Conservation (phyloP, 2,888 invertebrate species). For the Melanchra persicariae region DNA sequence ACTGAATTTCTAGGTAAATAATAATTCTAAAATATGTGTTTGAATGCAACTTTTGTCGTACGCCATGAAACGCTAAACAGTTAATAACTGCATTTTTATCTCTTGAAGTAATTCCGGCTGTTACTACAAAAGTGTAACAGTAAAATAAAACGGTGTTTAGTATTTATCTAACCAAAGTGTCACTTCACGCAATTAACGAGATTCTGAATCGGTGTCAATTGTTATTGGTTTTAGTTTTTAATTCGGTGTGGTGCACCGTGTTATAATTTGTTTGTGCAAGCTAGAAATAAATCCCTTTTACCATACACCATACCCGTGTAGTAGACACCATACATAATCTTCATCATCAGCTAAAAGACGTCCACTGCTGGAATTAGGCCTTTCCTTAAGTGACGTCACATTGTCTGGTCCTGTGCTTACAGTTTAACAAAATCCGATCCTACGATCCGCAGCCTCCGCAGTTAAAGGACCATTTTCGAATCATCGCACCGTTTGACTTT, state of each 20-base stretch:
- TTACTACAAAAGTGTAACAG: constrained; percentile 57
- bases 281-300: background rate
- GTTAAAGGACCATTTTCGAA: background rate
- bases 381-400: too few relatives aligned
- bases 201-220: constrained; percentile 56
- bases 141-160: constrained; percentile 69
- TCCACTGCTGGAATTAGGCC: too few relatives aligned
- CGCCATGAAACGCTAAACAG: constrained; percentile 47
- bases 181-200: constrained; percentile 59
- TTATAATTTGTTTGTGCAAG: constrained; percentile 29
- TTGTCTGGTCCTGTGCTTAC: too few relatives aligned
- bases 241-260: constrained; percentile 41
- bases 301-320: too few relatives aligned
- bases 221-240: constrained; percentile 35
- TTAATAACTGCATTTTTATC: constrained; percentile 58
- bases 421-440: background rate
- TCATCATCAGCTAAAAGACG: background rate
- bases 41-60: constrained; percentile 34
- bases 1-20: too few relatives aligned
- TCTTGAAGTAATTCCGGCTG: constrained; percentile 42
- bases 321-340: too few relatives aligned
- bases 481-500: background rate
- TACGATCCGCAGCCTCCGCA: background rate
- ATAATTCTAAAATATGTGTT: constrained; percentile 3
- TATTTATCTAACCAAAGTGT: constrained; percentile 67